Evolutionary conservation across 92 coral and sea anemone species (phyloP).

Genomic region (Plumapathes pennacea): DNA sequence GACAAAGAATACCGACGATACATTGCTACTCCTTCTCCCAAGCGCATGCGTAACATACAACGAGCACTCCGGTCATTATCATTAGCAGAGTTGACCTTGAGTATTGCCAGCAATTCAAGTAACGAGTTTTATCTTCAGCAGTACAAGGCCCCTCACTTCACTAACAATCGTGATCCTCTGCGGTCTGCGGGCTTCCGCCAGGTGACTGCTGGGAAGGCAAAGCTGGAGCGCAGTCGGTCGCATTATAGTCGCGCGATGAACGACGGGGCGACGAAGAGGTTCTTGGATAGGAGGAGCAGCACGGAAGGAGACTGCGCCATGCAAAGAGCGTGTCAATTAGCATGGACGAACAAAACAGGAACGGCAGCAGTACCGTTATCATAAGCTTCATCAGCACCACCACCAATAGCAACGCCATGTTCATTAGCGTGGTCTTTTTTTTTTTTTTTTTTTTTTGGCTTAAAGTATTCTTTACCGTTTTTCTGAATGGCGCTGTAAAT

Average conservation of each 20-base stretch:
- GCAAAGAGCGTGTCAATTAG: no score
- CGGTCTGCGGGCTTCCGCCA: conserved; percentile 25
- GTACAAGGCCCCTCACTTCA: conserved; percentile 10
- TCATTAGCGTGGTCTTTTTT: no score
- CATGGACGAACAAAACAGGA: no score
- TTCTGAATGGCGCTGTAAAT: no score
- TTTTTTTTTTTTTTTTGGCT: no score
- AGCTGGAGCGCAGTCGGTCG: conserved; percentile 1
- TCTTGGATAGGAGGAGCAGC: conserved; percentile 24
- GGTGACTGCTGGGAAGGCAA: conserved; percentile 6
- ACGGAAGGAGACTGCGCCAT: conserved; percentile 10
- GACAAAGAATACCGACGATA: conserved; percentile 14
- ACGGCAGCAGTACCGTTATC: no score
- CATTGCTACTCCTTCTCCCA: conserved; percentile 17
- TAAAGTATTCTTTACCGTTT: no score
- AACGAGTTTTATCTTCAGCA: conserved; percentile 16
- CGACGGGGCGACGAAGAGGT: not conserved
- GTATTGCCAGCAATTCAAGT: conserved; percentile 6
- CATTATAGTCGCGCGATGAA: not conserved
- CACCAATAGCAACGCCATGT: no score
- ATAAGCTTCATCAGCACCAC: no score
- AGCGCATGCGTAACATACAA: conserved; percentile 28
- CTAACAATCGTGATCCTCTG: conserved; percentile 25
- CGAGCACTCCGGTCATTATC: conserved; percentile 2
- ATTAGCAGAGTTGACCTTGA: conserved; percentile 3